phyloP scores from a whole-genome alignment of 64 coral and sea anemone genomes.

The Stichodactyla mertensii region DNA sequence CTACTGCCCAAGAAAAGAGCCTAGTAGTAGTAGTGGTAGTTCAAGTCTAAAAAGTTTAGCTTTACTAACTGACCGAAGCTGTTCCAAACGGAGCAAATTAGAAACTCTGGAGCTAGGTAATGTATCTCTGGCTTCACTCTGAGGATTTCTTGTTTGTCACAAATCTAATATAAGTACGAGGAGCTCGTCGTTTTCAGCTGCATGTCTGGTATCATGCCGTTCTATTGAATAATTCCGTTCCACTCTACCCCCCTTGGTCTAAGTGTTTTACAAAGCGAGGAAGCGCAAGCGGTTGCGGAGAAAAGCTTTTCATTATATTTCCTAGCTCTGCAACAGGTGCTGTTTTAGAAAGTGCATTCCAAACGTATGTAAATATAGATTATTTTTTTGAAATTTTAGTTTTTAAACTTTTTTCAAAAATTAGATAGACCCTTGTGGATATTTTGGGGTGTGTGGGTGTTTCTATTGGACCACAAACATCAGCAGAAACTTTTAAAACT shows the following conservation, averaged over 20 bases:
- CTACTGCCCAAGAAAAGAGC: not conserved
- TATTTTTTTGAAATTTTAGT: not conserved
- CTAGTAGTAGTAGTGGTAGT: not conserved
- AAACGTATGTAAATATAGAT: not conserved
- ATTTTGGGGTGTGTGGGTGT: not conserved
- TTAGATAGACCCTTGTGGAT: not conserved
- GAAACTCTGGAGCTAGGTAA: not conserved
- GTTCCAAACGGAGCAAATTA: not conserved
- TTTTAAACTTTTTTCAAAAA: not conserved
- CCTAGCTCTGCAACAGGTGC: conserved; percentile 8
- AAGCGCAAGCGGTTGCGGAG: not conserved
- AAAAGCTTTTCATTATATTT: conserved; percentile 8
- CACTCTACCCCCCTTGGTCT: conserved; percentile 8
- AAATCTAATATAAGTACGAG: conserved; percentile 10
- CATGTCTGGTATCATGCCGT: conserved; percentile 7
- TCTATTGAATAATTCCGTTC: not conserved
- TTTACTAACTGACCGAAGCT: not conserved
- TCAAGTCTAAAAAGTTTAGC: not conserved
- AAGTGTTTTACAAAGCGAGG: conserved; percentile 15
- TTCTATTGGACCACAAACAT: not conserved
- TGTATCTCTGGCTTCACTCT: not conserved
- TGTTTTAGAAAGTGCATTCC: not conserved
- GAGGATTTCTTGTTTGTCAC: not conserved
- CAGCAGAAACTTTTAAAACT: not conserved
- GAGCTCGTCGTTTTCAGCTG: conserved; percentile 23